A percentile compares a stretch with the other conserved stretches of the same genome.
phyloP scores from a whole-genome alignment of 2,888 invertebrate genomes.

The Platynereis dumerilii region DNA sequence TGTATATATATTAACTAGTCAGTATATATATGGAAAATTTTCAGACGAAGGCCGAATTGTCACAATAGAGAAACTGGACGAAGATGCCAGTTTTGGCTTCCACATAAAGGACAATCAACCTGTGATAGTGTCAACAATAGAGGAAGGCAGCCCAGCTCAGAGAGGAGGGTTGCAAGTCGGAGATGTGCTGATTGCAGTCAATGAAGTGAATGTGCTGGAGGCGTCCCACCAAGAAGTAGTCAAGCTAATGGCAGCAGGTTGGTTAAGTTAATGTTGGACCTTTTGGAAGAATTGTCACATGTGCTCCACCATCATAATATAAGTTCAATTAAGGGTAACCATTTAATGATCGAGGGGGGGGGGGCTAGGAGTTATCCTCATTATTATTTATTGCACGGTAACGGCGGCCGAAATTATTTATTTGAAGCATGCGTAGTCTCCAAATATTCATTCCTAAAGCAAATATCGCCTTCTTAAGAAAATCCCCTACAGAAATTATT shows the following conservation, averaged over 20 bases:
- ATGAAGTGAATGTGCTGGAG: slow-evolving; percentile 88
- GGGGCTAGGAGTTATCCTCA: too few relatives aligned
- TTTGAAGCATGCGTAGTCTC: too few relatives aligned
- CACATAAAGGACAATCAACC: slow-evolving; percentile 94
- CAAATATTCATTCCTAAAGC: too few relatives aligned
- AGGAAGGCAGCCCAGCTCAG: slow-evolving; percentile 92
- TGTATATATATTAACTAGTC: too few relatives aligned
- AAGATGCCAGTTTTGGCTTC: slow-evolving; percentile 85
- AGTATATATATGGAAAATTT: too few relatives aligned
- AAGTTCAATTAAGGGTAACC: too few relatives aligned
- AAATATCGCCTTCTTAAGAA: too few relatives aligned
- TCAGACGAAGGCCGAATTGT: slow-evolving; percentile 34
- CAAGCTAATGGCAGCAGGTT: slow-evolving; percentile 74
- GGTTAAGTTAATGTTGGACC: too few relatives aligned
- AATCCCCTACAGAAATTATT: too few relatives aligned
- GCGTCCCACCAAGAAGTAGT: slow-evolving; percentile 93
- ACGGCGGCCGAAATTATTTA: too few relatives aligned
- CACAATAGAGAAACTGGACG: slow-evolving; percentile 41
- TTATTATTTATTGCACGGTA: too few relatives aligned
- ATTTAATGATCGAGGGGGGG: too few relatives aligned
- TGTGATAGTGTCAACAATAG: slow-evolving; percentile 94
- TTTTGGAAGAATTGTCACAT: background rate
- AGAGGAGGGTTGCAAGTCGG: slow-evolving; percentile 90
- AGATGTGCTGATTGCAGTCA: slow-evolving; percentile 90
- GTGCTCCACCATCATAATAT: background rate